A percentile compares a stretch with the other conserved stretches of the same genome.
Evolutionary conservation across 2,113 vertebrate genomes (phyloP).

Genomic region (Entosphenus tridentatus): DNA sequence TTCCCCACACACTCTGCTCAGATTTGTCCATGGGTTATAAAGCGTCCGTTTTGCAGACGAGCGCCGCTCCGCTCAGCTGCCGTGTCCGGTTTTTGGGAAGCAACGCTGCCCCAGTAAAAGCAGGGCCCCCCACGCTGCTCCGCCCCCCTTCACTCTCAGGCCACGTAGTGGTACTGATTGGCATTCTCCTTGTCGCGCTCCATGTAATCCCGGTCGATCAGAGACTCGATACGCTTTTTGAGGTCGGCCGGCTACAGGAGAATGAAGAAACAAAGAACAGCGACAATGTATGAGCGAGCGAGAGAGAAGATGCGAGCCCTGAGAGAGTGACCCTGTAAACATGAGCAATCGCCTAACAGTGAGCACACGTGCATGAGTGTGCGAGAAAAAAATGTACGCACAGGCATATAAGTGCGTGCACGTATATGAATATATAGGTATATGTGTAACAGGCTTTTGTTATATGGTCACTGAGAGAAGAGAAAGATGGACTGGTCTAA

Average conservation of each 20-base stretch:
- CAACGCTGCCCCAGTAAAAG: conserved; percentile 5
- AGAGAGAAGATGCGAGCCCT: not conserved
- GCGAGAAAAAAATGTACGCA: not conserved
- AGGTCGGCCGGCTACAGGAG: conserved; percentile 62
- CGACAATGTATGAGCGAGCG: conserved; percentile 1
- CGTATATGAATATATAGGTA: not conserved
- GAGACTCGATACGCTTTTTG: conserved; percentile 87
- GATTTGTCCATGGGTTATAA: not conserved
- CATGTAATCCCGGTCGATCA: conserved; percentile 96
- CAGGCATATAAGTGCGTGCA: not conserved
- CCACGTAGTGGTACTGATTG: conserved; percentile 92
- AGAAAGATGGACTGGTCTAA: no score
- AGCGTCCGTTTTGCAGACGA: conserved; percentile 14
- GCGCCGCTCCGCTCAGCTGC: conserved; percentile 12
- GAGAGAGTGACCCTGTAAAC: no score
- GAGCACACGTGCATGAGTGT: not conserved
- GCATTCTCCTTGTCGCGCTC: conserved; percentile 82
- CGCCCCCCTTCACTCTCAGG: conserved; percentile 22
- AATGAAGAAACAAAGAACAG: conserved; percentile 13
- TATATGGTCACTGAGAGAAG: no score
- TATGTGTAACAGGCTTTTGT: not conserved
- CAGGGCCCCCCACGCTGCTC: not conserved
- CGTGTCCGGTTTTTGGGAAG: conserved; percentile 5
- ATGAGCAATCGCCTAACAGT: not conserved
- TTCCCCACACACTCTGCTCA: not conserved